These are phyloP conservation scores for Neodiprion pinetum DNA, from an alignment of 1,140 invertebrate species.

Conservation along the genomic window DNA sequence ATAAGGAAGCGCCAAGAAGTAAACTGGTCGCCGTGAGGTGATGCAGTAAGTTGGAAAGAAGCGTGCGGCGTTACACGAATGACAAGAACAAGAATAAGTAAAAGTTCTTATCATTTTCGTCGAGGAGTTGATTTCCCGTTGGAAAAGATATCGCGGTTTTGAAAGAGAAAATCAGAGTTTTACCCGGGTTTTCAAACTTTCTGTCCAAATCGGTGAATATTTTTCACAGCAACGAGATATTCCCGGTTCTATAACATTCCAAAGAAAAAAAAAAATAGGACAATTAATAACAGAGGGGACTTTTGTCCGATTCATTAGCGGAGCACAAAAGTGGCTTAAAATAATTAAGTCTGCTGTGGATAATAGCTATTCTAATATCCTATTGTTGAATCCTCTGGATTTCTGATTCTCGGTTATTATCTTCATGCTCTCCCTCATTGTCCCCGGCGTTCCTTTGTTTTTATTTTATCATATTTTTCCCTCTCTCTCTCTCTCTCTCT, in stretches of 20 bases:
- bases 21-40: too few species aligned
- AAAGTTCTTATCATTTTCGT: background rate
- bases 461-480: background rate
- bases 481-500: background rate
- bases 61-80: too few species aligned
- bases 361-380: conserved; percentile 53
- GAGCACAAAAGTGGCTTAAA: conserved; percentile 57
- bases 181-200: too few species aligned
- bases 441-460: background rate
- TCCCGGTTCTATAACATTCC: background rate
- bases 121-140: too few species aligned
- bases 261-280: background rate
- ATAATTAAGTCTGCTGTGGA: conserved; percentile 56
- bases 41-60: too few species aligned
- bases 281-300: conserved; percentile 10
- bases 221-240: background rate
- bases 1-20: too few species aligned
- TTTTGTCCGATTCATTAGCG: conserved; percentile 57
- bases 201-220: background rate
- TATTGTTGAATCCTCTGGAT: conserved; percentile 45
- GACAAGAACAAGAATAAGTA: too few species aligned
- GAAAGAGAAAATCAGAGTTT: too few species aligned
- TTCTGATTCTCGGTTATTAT: conserved; percentile 41
- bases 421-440: background rate
- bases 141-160: too few species aligned